Evolutionary conservation across 1,140 invertebrate genomes (phyloP).

Genomic region (Sinonovacula constricta): DNA sequence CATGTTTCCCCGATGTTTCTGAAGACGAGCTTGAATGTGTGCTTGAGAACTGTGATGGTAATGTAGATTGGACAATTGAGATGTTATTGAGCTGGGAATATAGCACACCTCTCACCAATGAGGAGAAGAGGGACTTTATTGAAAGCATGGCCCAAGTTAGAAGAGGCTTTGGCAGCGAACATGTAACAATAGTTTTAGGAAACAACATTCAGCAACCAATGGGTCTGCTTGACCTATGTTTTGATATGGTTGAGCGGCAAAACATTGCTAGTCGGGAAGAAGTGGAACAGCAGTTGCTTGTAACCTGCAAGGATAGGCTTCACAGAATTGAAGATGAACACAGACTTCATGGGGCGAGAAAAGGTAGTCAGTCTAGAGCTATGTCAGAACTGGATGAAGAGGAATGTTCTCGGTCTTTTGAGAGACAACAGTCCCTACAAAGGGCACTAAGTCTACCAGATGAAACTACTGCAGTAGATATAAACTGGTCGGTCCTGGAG

Average conservation of each 20-base stretch:
- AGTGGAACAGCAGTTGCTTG: conserved; percentile 34
- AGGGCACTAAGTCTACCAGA: too few relatives aligned
- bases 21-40: conserved; percentile 30
- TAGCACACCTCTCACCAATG: conserved; percentile 10
- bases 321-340: conserved; percentile 42
- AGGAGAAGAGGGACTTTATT: conserved; percentile 40
- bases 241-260: conserved; percentile 28
- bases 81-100: conserved; percentile 36
- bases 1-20: conserved; percentile 29
- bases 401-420: too few relatives aligned
- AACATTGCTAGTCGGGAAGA: conserved; percentile 29
- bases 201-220: conserved; percentile 16
- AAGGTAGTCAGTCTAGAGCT: too few relatives aligned
- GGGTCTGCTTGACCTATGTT: conserved; percentile 33
- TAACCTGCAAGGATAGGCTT: conserved; percentile 34
- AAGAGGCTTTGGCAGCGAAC: neutral
- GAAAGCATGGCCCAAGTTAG: conserved; percentile 17
- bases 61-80: conserved; percentile 45
- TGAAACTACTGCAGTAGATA: too few relatives aligned
- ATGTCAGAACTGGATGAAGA: too few relatives aligned
- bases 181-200: too few relatives aligned
- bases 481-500: too few relatives aligned
- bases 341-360: too few relatives aligned
- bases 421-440: too few relatives aligned
- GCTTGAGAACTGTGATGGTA: conserved; percentile 33